A percentile compares a stretch with the other conserved stretches of the same genome.
Conservation (phyloP, 2,113 vertebrate species). For the Pseudorectes ferrugineus region DNA sequence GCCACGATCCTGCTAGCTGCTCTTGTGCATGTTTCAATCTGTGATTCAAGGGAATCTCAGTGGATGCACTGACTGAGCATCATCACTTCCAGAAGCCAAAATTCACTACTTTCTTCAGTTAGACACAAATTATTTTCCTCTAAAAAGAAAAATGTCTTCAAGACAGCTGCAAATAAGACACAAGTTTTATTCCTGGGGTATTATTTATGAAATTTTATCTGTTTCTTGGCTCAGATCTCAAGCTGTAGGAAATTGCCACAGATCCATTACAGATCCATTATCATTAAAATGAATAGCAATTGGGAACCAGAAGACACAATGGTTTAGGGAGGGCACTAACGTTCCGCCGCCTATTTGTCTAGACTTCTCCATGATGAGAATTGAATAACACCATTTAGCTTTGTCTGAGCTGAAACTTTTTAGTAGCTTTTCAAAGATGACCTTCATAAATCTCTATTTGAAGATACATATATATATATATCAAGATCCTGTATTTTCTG, state of each 20-base stretch:
- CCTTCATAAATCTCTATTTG: neutral
- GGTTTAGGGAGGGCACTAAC: conserved; percentile 13
- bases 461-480: neutral
- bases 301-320: conserved; percentile 5
- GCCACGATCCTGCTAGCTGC: neutral
- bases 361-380: conserved; percentile 2
- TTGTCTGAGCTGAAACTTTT: neutral
- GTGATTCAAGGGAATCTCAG: neutral
- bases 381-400: neutral
- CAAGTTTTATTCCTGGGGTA: neutral
- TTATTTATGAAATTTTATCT: conserved; percentile 13
- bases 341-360: conserved; percentile 6
- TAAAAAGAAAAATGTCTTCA: neutral
- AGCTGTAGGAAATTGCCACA: neutral
- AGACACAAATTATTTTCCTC: neutral
- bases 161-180: neutral
- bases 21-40: neutral
- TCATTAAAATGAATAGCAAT: neutral
- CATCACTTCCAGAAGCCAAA: neutral
- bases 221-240: neutral
- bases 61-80: neutral
- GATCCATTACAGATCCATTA: conserved; percentile 3
- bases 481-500: neutral
- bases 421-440: neutral
- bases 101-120: neutral